Evolutionary conservation across 2,888 invertebrate species (phyloP).

Genomic region (Brachypterus glaber): DNA sequence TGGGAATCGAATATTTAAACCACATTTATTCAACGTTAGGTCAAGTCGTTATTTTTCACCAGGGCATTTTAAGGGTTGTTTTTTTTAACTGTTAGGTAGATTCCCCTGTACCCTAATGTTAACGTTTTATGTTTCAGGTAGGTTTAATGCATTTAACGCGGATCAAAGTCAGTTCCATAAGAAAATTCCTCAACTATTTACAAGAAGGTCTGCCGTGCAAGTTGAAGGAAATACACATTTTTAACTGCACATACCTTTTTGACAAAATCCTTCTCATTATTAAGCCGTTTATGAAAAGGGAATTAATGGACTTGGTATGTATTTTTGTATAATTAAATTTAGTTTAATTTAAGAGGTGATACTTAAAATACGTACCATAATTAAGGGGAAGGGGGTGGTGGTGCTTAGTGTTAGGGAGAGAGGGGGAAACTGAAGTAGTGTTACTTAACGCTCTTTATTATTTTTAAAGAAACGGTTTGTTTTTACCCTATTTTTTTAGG

Average conservation of each 20-base stretch:
- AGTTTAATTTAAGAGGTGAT: neutral
- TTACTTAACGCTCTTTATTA: neutral
- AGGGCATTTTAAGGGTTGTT: too few relatives aligned
- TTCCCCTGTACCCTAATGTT: too few relatives aligned
- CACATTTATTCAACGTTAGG: too few relatives aligned
- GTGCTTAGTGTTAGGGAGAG: too few relatives aligned
- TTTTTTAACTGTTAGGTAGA: too few relatives aligned
- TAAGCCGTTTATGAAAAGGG: conserved; percentile 34
- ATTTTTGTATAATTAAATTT: conserved; percentile 1
- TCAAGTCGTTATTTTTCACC: too few relatives aligned
- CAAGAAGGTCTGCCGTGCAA: conserved; percentile 37
- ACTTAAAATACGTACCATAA: neutral
- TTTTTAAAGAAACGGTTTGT: neutral
- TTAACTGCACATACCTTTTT: conserved; percentile 38
- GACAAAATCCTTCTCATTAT: conserved; percentile 35
- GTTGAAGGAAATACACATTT: conserved; percentile 38
- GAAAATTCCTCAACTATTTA: conserved; percentile 26
- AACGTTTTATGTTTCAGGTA: too few relatives aligned
- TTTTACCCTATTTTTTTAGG: neutral
- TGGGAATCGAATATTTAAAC: too few relatives aligned
- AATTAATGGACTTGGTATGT: conserved; percentile 29
- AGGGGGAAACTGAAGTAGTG: too few relatives aligned
- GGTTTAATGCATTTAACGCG: conserved; percentile 31
- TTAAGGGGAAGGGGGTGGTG: neutral
- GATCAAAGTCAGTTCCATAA: conserved; percentile 23